A percentile compares a stretch with the other conserved stretches of the same genome.
phyloP scores from a whole-genome alignment of 30 jellyfish, hydroid and myxozoan genomes.

The Cassiopea xamachana region DNA sequence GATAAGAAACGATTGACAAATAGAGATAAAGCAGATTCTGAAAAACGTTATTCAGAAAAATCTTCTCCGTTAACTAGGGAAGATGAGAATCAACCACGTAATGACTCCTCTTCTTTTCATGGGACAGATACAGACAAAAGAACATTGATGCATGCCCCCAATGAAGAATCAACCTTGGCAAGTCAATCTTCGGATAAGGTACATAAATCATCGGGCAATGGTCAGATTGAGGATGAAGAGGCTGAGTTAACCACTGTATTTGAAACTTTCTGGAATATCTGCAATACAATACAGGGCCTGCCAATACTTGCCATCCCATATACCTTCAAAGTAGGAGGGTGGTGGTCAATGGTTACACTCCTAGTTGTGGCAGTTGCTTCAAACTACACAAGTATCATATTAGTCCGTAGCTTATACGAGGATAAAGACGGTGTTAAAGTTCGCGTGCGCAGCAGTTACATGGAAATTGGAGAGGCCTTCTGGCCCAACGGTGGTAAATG shows the following conservation, averaged over 20 bases:
- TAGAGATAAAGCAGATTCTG: background rate
- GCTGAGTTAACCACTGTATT: constrained; percentile 82
- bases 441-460: constrained; percentile 85
- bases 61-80: no score
- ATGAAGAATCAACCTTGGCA: constrained; percentile 31
- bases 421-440: constrained; percentile 79
- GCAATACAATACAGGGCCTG: constrained; percentile 88
- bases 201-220: background rate
- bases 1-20: background rate
- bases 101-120: no score
- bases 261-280: constrained; percentile 80
- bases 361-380: constrained; percentile 79
- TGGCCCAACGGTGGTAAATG: constrained; percentile 92
- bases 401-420: constrained; percentile 85
- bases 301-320: constrained; percentile 96
- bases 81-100: no score
- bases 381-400: constrained; percentile 81
- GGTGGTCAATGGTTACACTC: constrained; percentile 91
- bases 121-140: background rate
- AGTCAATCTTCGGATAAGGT: constrained; percentile 20
- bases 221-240: constrained; percentile 44
- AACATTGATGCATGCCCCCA: background rate
- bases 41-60: no score
- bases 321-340: constrained; percentile 91
- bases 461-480: constrained; percentile 95